Conservation (phyloP, 2,888 invertebrate species). For the Chrysodeixis includens region DNA sequence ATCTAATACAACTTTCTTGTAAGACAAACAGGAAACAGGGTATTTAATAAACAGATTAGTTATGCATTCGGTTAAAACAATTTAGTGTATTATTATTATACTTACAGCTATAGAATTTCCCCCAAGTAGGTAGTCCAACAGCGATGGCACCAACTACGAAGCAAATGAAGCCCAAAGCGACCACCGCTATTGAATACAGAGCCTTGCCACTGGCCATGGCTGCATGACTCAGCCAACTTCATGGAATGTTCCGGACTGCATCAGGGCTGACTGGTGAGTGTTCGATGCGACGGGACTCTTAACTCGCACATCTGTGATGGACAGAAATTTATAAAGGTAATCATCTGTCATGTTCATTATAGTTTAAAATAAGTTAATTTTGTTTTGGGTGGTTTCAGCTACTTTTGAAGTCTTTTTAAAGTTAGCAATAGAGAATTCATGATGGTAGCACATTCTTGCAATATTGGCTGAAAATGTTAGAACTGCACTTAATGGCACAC, state of each 20-base stretch:
- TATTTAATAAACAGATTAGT: too few species aligned
- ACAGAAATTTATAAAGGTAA: constrained; percentile 22
- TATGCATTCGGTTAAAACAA: too few species aligned
- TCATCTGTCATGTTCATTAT: too few species aligned
- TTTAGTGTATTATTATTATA: constrained; percentile 54
- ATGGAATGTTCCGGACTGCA: constrained; percentile 70
- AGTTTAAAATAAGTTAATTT: too few species aligned
- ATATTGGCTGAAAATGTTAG: too few species aligned
- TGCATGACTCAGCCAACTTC: constrained; percentile 86
- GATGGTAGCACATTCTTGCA: too few species aligned
- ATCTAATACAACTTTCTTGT: too few species aligned
- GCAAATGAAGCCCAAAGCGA: constrained; percentile 93
- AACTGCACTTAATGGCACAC: too few species aligned
- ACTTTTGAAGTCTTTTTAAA: too few species aligned
- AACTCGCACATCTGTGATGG: constrained; percentile 69
- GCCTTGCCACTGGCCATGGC: constrained; percentile 91
- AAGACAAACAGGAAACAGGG: too few species aligned
- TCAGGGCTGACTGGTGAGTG: constrained; percentile 71
- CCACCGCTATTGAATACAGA: constrained; percentile 91
- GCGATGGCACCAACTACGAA: constrained; percentile 95
- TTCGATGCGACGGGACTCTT: constrained; percentile 49
- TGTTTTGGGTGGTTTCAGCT: too few species aligned
- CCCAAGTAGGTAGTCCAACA: constrained; percentile 96
- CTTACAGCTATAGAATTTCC: constrained; percentile 93
- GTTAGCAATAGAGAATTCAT: too few species aligned